A percentile compares a stretch with the other conserved stretches of the same genome.
Evolutionary conservation across 2,797 vertebrate genomes (phyloP).

Genomic region (Ateles fusciceps): DNA sequence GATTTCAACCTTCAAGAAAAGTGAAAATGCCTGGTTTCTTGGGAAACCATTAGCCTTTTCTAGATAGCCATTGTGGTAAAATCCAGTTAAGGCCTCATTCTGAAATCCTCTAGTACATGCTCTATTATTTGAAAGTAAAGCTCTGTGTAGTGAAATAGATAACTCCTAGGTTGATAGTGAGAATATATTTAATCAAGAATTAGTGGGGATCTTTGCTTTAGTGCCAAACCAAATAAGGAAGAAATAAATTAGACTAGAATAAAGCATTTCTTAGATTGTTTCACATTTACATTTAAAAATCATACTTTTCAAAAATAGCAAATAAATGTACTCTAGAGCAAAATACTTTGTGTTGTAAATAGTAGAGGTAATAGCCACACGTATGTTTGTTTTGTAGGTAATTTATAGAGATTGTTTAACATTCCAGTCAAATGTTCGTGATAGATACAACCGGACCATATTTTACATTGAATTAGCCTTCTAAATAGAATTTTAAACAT

Average conservation of each 20-base stretch:
- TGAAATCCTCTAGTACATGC: constrained; percentile 21
- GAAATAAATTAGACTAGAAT: neutral
- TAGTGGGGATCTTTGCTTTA: constrained; percentile 10
- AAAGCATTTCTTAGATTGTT: neutral
- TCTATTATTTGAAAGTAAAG: constrained; percentile 17
- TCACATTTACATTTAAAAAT: neutral
- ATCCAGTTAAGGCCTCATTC: constrained; percentile 26
- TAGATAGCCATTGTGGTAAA: constrained; percentile 26
- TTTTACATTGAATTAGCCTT: neutral
- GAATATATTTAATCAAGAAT: constrained; percentile 28
- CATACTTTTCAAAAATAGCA: neutral
- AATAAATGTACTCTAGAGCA: neutral
- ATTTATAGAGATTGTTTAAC: neutral
- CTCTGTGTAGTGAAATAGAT: neutral
- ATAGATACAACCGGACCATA: neutral
- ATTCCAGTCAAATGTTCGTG: neutral
- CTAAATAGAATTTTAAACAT: neutral
- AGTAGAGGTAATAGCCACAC: neutral
- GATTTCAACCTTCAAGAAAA: constrained; percentile 27
- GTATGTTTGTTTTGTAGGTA: neutral
- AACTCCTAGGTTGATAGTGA: neutral
- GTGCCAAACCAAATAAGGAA: neutral
- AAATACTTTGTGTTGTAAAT: neutral
- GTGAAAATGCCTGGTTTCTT: neutral
- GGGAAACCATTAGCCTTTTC: neutral